Base-by-base conservation (phyloP, 2,888 invertebrate genomes). In the Drosophila parthenogenetica region DNA sequence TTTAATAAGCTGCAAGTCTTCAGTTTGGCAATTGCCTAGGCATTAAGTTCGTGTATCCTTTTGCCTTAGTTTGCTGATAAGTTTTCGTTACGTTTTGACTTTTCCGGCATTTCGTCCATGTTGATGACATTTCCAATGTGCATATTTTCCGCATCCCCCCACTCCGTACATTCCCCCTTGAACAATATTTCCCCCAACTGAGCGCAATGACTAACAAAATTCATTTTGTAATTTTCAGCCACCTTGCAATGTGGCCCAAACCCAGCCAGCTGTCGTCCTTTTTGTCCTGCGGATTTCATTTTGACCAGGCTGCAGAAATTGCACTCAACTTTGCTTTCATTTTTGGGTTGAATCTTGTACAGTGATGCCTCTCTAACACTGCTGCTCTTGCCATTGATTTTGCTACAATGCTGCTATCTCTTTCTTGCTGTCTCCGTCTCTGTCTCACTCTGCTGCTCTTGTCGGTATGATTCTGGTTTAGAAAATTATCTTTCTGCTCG, bases 401-500 rank as follows among this genome's bases (percentile, higher is more conserved):
- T 63, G 16, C 58, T 53, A 40, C 51, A 35, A 10, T 54, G 2
- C 29, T 55, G 17, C 51, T n/a, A 22, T 29, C 10, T 17, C 68
- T 40, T 59, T 43, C 32, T 16, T 32, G 11, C 25, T 40, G 22
- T 19, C 57, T 39, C 51, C 29, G n/a, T 37, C 43, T 16, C 45
- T 16, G 25, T 39, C 14, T 35, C 51, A 13, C 17, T 42, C 43
- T n/a, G 55, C 35, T 62, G 14, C 22, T 51, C 43, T 40, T 64
- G 64, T 69, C 57, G 59, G 57, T 42, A 29, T 65, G 65, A 70
- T 70, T 83, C 68, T 35, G 79, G 77, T 78, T 87, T 90, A 87
- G 90, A 90, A 90, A 88, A 90, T 90, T 90, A 89, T 89, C 89
- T 89, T 90, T 90, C 88, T 87, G 86, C 81, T 87, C 86, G 87